Evolutionary conservation across 2,113 vertebrate species (phyloP), one percentile per base, ranked within the genome.

Genomic region (Zosterops lateralis): DNA sequence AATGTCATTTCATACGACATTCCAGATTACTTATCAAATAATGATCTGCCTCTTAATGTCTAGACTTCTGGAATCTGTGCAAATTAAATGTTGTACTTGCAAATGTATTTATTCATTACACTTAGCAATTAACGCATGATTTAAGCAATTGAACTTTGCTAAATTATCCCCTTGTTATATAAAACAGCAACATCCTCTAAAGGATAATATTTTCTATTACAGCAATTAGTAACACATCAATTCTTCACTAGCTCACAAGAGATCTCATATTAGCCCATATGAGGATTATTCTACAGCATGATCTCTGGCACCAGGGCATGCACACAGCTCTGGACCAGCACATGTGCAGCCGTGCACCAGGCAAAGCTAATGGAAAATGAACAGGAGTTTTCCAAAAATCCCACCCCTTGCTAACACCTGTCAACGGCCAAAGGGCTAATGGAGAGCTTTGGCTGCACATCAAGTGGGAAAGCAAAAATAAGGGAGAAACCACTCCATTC

Each of bases 101-200:
- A 91, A 95, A 95, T 71, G 51, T 60, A 90, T 95, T 93, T 95
- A 92, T 80, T 90, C 82, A 74, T 91, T 88, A 64, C 1, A 12
- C 28, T 86, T 73, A 87, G 88, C 82, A 95, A 92, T 96, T 95
- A 96, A 88, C 11, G 12, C 53, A 62, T 66, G 21, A 67, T 87
- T 92, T 91, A 94, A 85, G 87, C 71, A 94, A 91, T 56, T 85
- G 60, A 92, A 80, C 73, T 84, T 86, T 48, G 47, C 12, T 94
- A 87, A 94, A 89, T 92, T 89, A 93, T 56, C 65, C 65, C 87
- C 64, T 89, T 95, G 91, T 96, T 94, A 28, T 92, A 92, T 91
- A 91, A 90, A 95, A 94, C 58, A 95, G 61, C 54, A 86, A 53
- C 75, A 86, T 86, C 67, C 71, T 95, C 64, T 48, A 34, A 86